Base-by-base conservation (phyloP, 23 tunicate species). In the Styela clava region DNA sequence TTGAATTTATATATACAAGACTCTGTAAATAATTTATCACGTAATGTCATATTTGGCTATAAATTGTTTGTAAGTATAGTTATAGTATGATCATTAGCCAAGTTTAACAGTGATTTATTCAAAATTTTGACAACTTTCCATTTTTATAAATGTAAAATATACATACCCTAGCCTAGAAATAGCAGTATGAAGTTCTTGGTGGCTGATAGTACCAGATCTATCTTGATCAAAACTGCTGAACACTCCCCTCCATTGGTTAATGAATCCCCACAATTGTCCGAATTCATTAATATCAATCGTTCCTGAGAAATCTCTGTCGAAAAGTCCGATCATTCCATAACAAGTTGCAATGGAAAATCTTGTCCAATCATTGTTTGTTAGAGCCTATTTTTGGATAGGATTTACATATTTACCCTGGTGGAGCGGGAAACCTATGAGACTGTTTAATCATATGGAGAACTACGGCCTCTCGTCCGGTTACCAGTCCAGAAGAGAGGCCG, bases 151-250 rank as follows among this genome's bases (percentile, higher is more conserved):
- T 44, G 9, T 44, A 12, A 44, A 65, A 24, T 5, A 27, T 25
- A 23, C 81, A 37, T n/a, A 76, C 81, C 81, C 81, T 18, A 76
- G 64, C 24, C 52, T 1, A 0, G 64, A 22, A 37, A 76, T 24
- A 16, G 81, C 89, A 67, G 84, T 77, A 44, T 82, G 91, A 35
- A 91, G 78, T 73, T 91, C 97, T 21, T 91, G 87, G 34, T 88
- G 82, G 44, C 84, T 84, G 34, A 94, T 94, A 2, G 77, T 35
- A 0, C 94, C 94, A n/a, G 89, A 82, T 22, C 98, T 62, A 74
- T 94, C 98, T 33, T 78, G 86, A 63, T 94, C 98, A 69, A 89
- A 89, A 18, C 92, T 80, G n/a, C 34, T 74, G 69, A 94, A 94
- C 16, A 85, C 94, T 73, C 77, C 79, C 28, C 94, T 79, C 98